Base-by-base conservation (phyloP, 2,888 invertebrate genomes). In the Aleiodes leptofemur region DNA sequence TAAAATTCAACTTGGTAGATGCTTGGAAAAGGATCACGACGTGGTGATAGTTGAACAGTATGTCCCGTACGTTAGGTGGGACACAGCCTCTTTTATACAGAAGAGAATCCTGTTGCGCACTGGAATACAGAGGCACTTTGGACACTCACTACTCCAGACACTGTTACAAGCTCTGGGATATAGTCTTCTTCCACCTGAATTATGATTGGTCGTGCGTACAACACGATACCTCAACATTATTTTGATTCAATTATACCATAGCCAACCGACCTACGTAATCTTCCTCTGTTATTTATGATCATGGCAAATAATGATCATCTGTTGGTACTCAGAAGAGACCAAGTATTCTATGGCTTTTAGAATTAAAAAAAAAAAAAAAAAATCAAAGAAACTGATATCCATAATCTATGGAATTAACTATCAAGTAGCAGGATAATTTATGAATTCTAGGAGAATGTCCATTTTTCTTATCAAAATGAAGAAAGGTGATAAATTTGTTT, bases 21-120 rank as follows among this genome's bases (percentile, higher is more conserved):
- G 6, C 9, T 66, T 53, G 23, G 43, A 31, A 43, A 23, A 56
- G 43, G 56, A 56, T 70, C 43, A 56, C 55, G 70, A 56, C 34
- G 14, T 34, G 31, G 80, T 80, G 83, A 78, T 79, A 83, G 78
- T 80, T 82, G 85, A 85, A 79, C 86, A 86, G 86, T 86, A 85
- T 86, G 84, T 83, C 82, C 82, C 82, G 83, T 83, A 85, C 84
- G 83, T 73, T 80, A n/a, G 51, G 68, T 34, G 85, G 84, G 85
- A 86, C 85, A 84, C 23, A 84, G 83, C 84, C 85, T 83, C 86
- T 88, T 88, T 88, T 89, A 89, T 88, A 84, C 87, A 88, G 88
- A 23, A 23, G 23, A 23, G 23, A 23, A 88, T 83, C 85, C 83
- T 83, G 85, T 34, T 64, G 64, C 64, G 64, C 64, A 64, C 43